Evolutionary conservation across 2,888 invertebrate genomes (phyloP).

Genomic region (Phrixothrix hirtus): DNA sequence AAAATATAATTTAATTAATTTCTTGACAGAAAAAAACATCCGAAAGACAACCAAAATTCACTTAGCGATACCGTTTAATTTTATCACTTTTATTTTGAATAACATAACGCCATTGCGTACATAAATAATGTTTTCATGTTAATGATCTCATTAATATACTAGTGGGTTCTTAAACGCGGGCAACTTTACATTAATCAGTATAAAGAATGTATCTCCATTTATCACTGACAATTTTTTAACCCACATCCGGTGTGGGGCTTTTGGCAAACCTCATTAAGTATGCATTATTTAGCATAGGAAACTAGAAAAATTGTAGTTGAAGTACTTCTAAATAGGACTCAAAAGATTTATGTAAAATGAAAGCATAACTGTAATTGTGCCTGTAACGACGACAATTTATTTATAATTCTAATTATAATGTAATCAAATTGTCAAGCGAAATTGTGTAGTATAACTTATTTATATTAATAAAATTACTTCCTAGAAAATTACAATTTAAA

Average conservation of each 20-base stretch:
- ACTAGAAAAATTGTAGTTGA: conserved; percentile 9
- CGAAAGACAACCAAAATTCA: conserved; percentile 4
- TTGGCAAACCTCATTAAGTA: conserved; percentile 16
- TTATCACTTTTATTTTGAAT: conserved; percentile 14
- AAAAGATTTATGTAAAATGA: no score
- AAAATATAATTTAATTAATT: conserved; percentile 19
- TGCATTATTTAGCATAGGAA: conserved; percentile 13
- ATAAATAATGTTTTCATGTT: conserved; percentile 21
- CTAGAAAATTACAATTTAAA: no score
- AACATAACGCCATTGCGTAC: conserved; percentile 7
- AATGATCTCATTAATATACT: conserved; percentile 26
- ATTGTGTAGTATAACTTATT: no score
- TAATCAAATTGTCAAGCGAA: not conserved
- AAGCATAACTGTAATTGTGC: no score
- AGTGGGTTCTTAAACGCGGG: conserved; percentile 20
- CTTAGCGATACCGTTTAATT: conserved; percentile 7
- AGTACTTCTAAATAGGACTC: not conserved
- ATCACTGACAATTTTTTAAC: conserved; percentile 25
- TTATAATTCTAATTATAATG: no score
- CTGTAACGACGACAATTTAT: no score
- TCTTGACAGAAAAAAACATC: conserved; percentile 10
- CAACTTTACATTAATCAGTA: conserved; percentile 23
- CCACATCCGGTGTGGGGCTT: conserved; percentile 22
- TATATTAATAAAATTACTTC: no score
- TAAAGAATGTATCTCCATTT: conserved; percentile 25